A percentile compares a stretch with the other conserved stretches of the same genome.
These are phyloP conservation scores for Stenurella melanura DNA, from an alignment of 2,888 invertebrate genomes.

Conservation along the genomic window DNA sequence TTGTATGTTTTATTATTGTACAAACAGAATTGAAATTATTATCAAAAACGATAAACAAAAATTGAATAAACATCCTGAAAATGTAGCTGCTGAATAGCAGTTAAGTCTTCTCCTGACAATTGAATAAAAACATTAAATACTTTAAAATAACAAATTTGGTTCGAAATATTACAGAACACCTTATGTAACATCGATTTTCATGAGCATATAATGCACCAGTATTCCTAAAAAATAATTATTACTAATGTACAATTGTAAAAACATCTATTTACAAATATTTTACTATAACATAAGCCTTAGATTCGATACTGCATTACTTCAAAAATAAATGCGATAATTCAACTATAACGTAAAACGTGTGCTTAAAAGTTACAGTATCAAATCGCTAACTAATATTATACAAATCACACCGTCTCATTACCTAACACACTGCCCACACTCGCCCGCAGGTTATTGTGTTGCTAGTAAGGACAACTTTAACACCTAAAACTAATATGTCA, in stretches of 20 bases:
- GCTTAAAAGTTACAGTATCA: conserved; percentile 49
- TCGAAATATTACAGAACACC: conserved; percentile 44
- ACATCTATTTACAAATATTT: conserved; percentile 61
- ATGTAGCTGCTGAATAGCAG: conserved; percentile 10
- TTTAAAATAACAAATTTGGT: conserved; percentile 16
- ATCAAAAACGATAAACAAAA: not conserved
- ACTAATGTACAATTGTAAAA: conserved; percentile 60
- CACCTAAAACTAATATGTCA: conserved; percentile 43
- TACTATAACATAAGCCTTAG: conserved; percentile 53
- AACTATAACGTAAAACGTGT: conserved; percentile 47
- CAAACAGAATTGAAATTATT: conserved; percentile 11
- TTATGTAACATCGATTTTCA: conserved; percentile 49
- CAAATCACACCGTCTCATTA: conserved; percentile 52
- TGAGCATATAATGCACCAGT: conserved; percentile 63
- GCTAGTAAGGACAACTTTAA: conserved; percentile 40
- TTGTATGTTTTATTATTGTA: not conserved
- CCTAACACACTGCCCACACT: conserved; percentile 43
- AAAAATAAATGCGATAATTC: conserved; percentile 50
- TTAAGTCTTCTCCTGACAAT: conserved; percentile 4
- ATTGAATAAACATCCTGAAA: not conserved
- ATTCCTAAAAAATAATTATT: conserved; percentile 60
- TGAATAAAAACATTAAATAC: conserved; percentile 4
- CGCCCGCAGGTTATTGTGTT: conserved; percentile 34
- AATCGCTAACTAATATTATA: conserved; percentile 47
- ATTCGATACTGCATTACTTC: conserved; percentile 50